phyloP scores from a whole-genome alignment of 2,797 vertebrate genomes.

The Danio kyathit region DNA sequence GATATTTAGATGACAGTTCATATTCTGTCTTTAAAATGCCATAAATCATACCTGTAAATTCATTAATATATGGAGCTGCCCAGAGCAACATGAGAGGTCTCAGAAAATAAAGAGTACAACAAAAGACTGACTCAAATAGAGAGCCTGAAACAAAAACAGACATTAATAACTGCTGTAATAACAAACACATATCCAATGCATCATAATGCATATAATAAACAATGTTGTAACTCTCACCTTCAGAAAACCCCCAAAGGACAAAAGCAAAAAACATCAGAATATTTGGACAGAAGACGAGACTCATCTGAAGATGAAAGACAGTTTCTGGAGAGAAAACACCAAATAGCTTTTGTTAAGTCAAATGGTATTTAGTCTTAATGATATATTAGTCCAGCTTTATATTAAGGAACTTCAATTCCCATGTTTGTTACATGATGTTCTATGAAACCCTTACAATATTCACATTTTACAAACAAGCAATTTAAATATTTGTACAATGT shows the following conservation, averaged over 20 bases:
- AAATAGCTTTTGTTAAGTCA: neutral
- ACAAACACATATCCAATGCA: neutral
- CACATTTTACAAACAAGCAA: too few relatives aligned
- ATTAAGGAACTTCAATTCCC: too few relatives aligned
- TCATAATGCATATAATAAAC: neutral
- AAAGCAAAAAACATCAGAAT: slow-evolving; percentile 8
- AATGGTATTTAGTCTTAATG: too few relatives aligned
- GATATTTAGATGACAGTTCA: too few relatives aligned
- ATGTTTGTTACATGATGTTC: too few relatives aligned
- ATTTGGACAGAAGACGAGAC: slow-evolving; percentile 3
- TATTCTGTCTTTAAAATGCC: too few relatives aligned
- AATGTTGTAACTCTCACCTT: neutral
- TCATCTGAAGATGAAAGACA: neutral
- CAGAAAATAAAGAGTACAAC: too few relatives aligned
- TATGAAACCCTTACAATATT: too few relatives aligned
- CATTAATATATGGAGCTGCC: neutral
- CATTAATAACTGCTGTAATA: too few relatives aligned
- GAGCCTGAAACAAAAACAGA: neutral
- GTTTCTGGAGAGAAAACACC: neutral
- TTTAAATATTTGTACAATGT: too few relatives aligned
- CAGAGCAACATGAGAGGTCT: neutral
- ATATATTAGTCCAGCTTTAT: too few relatives aligned
- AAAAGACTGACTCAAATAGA: neutral
- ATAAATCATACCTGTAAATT: neutral
- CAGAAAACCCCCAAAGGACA: slow-evolving; percentile 14